Percentiles rank a stretch among this genome's conserved stretches.
phyloP scores from a whole-genome alignment of 1,140 invertebrate genomes.

The Drosophila kikkawai region DNA sequence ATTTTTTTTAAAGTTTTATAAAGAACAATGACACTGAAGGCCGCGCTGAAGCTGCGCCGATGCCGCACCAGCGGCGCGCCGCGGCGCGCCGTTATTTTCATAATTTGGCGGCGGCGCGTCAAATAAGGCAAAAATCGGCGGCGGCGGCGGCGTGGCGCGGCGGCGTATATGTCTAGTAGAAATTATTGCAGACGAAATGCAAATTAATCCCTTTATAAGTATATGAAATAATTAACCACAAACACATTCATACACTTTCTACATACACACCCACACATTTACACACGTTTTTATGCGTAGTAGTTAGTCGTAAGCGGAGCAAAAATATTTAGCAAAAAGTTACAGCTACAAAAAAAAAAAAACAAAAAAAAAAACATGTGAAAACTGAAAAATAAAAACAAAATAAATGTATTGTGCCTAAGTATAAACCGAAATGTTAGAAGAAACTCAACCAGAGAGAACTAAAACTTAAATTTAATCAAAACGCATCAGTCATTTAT shows the following conservation, averaged over 20 bases:
- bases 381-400: constrained; percentile 46
- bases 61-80: too few relatives aligned
- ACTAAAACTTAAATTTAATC: constrained; percentile 47
- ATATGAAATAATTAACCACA: constrained; percentile 53
- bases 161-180: too few relatives aligned
- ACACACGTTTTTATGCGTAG: constrained; percentile 78
- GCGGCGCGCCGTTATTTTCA: too few relatives aligned
- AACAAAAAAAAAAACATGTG: constrained; percentile 28
- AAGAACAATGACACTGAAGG: too few relatives aligned
- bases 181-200: constrained; percentile 61
- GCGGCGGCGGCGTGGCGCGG: too few relatives aligned
- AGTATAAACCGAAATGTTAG: constrained; percentile 61
- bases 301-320: constrained; percentile 55
- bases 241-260: constrained; percentile 35
- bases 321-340: constrained; percentile 67
- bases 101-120: too few relatives aligned
- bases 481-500: constrained; percentile 59
- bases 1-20: too few relatives aligned
- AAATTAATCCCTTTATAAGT: constrained; percentile 58
- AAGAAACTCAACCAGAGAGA: constrained; percentile 46
- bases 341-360: constrained; percentile 24
- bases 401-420: constrained; percentile 82
- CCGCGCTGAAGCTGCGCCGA: too few relatives aligned
- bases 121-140: too few relatives aligned
- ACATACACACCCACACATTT: constrained; percentile 39